These are phyloP conservation scores for Diaprepes abbreviatus DNA, from an alignment of 2,888 invertebrate genomes.

Conservation along the genomic window DNA sequence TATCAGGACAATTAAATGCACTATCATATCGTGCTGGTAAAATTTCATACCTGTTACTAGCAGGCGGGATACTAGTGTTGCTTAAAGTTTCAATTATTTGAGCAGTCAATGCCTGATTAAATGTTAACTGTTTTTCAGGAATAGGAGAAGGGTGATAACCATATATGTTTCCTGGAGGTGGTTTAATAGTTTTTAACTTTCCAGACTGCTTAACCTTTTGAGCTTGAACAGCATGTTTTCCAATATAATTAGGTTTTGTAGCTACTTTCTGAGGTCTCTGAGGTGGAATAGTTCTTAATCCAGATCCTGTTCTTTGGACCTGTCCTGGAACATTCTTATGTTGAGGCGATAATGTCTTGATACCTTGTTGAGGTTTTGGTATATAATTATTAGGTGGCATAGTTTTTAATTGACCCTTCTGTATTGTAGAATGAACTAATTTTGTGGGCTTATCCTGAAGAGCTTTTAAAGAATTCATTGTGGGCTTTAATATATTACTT, in stretches of 20 bases:
- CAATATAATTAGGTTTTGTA: slow-evolving; percentile 67
- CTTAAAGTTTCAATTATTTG: slow-evolving; percentile 75
- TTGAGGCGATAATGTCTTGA: slow-evolving; percentile 64
- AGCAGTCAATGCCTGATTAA: slow-evolving; percentile 75
- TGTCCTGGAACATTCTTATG: slow-evolving; percentile 58
- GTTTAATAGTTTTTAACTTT: slow-evolving; percentile 37
- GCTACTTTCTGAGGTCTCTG: slow-evolving; percentile 62
- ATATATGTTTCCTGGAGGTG: slow-evolving; percentile 27
- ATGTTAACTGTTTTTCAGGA: slow-evolving; percentile 68
- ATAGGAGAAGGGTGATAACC: slow-evolving; percentile 49
- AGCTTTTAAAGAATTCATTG: slow-evolving; percentile 52
- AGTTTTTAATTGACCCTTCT: slow-evolving; percentile 64
- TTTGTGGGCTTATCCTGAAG: slow-evolving; percentile 56
- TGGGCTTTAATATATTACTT: slow-evolving; percentile 52
- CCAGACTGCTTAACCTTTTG: slow-evolving; percentile 60
- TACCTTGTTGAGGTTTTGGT: slow-evolving; percentile 57
- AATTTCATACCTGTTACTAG: slow-evolving; percentile 69
- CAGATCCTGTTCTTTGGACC: slow-evolving; percentile 62
- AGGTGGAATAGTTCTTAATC: slow-evolving; percentile 65
- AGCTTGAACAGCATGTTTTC: slow-evolving; percentile 67
- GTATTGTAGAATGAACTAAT: slow-evolving; percentile 59
- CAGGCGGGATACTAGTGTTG: slow-evolving; percentile 66
- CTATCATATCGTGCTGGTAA: slow-evolving; percentile 66
- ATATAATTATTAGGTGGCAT: slow-evolving; percentile 60
- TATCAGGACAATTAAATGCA: slow-evolving; percentile 56